Evolutionary conservation across 2,113 vertebrate species (phyloP), one percentile per base, ranked within the genome.

Genomic region (Otus sunia): DNA sequence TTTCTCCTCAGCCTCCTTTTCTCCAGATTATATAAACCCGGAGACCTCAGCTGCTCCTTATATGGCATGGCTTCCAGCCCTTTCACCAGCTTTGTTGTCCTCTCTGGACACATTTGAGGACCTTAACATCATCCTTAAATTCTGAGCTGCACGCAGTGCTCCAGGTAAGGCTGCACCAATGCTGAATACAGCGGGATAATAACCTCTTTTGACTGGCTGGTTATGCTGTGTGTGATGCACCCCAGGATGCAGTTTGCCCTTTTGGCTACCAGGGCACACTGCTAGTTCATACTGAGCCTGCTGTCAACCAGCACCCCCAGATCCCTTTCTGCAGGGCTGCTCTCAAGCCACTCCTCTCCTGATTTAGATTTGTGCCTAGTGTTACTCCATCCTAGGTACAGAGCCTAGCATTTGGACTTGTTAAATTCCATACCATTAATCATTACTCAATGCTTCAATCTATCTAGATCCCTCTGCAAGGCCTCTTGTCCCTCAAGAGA

Each of bases 131-230:
- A 9, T 36, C 74, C 34, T 68, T 22, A 62, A 62, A 56, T 12
- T 62, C 8, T 53, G 27, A 43, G 36, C 15, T 64, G 16, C 23
- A 50, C 13, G 25, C 9, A 50, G 4, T 34, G 34, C 32, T n/a
- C 3, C 2, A 50, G 11, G 7, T 60, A 55, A 34, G 32, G 15
- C 36, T 0, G 0, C 20, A 45, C 9, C 15, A 52, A 5, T 1
- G 3, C 10, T 50, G 2, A 37, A 34, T 29, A 56, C 9, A 68
- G 10, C 0, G 1, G 26, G 6, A 5, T 22, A 34, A 9, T 36
- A 17, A 5, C 11, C 20, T 58, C 15, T 26, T n/a, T 34, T 56
- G 15, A 23, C 17, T 0, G 0, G 3, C 26, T 50, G 12, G 15
- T 43, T 7, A 19, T 43, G 3, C 19, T 21, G 25, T 21, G 19